Conservation (phyloP, 2,113 vertebrate genomes). For the Heterotilapia buettikoferi region DNA sequence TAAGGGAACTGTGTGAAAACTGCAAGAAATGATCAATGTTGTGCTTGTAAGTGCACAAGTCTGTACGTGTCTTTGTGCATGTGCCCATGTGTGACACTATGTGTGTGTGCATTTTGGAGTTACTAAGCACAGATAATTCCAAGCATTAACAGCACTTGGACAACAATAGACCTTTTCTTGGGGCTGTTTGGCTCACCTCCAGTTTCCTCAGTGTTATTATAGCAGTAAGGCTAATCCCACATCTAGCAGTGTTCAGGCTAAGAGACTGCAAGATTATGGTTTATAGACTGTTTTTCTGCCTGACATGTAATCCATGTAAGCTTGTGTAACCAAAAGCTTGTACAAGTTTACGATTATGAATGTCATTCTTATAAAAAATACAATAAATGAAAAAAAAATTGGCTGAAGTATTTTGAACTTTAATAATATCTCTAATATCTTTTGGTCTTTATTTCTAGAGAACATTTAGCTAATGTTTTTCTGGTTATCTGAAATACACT, state of each 20-base stretch:
- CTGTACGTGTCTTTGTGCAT: conserved; percentile 12
- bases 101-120: conserved; percentile 27
- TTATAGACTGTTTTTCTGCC: not conserved
- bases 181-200: conserved; percentile 39
- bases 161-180: conserved; percentile 64
- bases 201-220: conserved; percentile 52
- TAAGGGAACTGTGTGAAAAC: conserved; percentile 3
- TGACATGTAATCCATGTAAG: not conserved
- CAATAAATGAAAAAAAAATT: not conserved
- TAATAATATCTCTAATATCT: not conserved
- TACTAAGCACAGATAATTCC: conserved; percentile 58
- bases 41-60: not conserved
- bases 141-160: conserved; percentile 51
- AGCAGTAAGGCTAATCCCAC: conserved; percentile 49
- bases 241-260: not conserved
- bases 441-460: not conserved
- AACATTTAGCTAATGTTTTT: not conserved
- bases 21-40: not conserved
- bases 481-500: not conserved
- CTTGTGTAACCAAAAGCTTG: not conserved
- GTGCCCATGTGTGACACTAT: not conserved
- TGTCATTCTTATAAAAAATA: not conserved
- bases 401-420: not conserved
- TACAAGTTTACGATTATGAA: not conserved
- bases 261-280: conserved; percentile 29